Percentiles rank a stretch among this genome's conserved stretches.
phyloP scores from a whole-genome alignment of 2,797 vertebrate genomes.

The Bovichtus diacanthus region DNA sequence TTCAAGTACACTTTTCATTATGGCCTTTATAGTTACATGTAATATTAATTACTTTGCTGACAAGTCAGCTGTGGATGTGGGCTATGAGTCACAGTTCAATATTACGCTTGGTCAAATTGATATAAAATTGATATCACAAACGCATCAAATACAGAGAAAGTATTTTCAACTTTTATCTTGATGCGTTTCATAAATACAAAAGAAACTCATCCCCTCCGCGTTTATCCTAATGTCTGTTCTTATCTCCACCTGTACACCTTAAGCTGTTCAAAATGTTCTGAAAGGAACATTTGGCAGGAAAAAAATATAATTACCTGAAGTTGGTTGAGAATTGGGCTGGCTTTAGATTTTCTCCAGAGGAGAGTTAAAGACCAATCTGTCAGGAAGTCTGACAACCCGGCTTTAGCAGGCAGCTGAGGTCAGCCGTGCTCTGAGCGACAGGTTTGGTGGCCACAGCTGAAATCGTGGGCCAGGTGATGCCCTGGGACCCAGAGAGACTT shows the following conservation, averaged over 20 bases:
- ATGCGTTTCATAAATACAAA: conserved; percentile 11
- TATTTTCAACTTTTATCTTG: conserved; percentile 8
- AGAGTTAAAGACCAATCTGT: conserved; percentile 28
- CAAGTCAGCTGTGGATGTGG: neutral
- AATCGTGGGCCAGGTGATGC: neutral
- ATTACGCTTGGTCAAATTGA: conserved; percentile 7
- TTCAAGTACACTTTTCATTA: conserved; percentile 31
- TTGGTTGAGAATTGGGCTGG: conserved; percentile 16
- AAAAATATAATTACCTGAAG: conserved; percentile 2
- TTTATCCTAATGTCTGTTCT: conserved; percentile 16
- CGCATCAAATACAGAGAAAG: neutral
- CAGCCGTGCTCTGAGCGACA: neutral
- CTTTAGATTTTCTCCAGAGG: conserved; percentile 21
- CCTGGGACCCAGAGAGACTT: neutral
- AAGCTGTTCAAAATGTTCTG: conserved; percentile 1
- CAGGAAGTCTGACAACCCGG: conserved; percentile 5
- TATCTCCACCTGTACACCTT: neutral
- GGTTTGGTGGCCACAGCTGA: neutral
- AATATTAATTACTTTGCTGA: conserved; percentile 5
- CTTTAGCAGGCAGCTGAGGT: neutral
- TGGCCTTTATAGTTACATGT: conserved; percentile 18
- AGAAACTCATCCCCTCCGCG: neutral
- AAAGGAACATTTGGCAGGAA: conserved; percentile 10
- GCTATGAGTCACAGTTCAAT: conserved; percentile 16
- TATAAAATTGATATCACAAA: conserved; percentile 18